Evolutionary conservation across 2,888 invertebrate species (phyloP), one percentile per base, ranked within the genome.

Genomic region (Microplitis deprimator): DNA sequence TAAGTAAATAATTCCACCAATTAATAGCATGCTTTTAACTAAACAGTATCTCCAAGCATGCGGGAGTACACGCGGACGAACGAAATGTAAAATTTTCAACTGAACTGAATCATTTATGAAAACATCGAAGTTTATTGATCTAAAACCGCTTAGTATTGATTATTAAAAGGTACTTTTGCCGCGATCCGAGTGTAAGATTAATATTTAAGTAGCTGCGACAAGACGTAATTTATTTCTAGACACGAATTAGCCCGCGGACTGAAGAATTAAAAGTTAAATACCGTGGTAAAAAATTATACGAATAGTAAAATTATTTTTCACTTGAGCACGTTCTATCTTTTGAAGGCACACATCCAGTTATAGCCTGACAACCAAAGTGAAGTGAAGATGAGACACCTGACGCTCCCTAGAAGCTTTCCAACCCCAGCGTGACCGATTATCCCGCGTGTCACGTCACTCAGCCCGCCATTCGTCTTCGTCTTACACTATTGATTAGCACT

Each of bases 371-470:
- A 41, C 68, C 75, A 67, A 73, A 78, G 50, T 50, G 50, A 13
- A 75, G 41, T 67, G 71, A 60, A 73, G 65, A 68, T 68, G 73
- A 72, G 77, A 79, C 79, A 80, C 77, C 77, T 80, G 77, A 75
- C 73, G 70, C 61, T 59, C 59, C 71, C 68, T 72, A 64, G 38
- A 67, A 40, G 72, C 67, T 77, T 79, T 76, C 67, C 72, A 69
- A 73, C 71, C 41, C 41, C 17, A 67, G 59, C 62, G 73, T 73
- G 72, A 73, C 59, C 75, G 75, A 76, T 76, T 73, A 78, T 75
- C 41, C 29, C 67, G 41, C 70, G 61, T 68, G 75, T 72, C 75
- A 71, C 73, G 73, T 77, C 76, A 77, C 39, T 40, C 29, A 41
- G 13, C n/a, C 71, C 76, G 75, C 78, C 67, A 76, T 78, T 76